Percentiles rank a stretch among this genome's conserved stretches.
These are phyloP conservation scores for Enchytraeus crypticus DNA, from an alignment of 2,888 invertebrate species.

Conservation along the genomic window DNA sequence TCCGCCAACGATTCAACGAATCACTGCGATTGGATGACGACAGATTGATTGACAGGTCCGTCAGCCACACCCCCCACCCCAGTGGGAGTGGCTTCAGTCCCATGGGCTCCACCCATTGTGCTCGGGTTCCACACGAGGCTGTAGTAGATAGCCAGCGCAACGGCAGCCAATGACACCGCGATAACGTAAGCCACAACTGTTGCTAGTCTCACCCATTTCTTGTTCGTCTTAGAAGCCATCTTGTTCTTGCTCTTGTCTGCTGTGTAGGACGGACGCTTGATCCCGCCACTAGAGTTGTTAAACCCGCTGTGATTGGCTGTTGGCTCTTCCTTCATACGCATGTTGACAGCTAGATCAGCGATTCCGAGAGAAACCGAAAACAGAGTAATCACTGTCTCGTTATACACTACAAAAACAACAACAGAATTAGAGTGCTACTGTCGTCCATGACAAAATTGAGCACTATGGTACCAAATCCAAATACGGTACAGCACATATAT, in stretches of 20 bases:
- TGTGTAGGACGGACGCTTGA: constrained; percentile 28
- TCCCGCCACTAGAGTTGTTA: constrained; percentile 1
- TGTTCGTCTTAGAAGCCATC: constrained; percentile 51
- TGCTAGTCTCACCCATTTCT: constrained; percentile 78
- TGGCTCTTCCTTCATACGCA: neutral
- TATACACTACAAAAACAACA: too few species aligned
- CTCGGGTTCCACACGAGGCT: constrained; percentile 68
- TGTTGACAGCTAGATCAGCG: too few species aligned
- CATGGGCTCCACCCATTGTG: neutral
- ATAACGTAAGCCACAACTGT: constrained; percentile 88
- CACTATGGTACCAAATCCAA: too few species aligned
- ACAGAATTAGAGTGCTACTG: too few species aligned
- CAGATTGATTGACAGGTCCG: too few species aligned
- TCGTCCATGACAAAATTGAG: too few species aligned
- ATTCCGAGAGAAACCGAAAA: too few species aligned
- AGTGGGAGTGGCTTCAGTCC: neutral
- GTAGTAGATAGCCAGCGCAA: constrained; percentile 85
- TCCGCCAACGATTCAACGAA: too few species aligned
- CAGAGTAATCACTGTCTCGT: too few species aligned
- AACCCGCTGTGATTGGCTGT: neutral
- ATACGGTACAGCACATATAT: too few species aligned
- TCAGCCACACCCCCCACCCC: neutral
- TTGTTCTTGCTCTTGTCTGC: constrained; percentile 25
- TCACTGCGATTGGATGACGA: too few species aligned
- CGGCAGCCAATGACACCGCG: constrained; percentile 85